Evolutionary conservation across 1,140 invertebrate genomes (phyloP), one percentile per base, ranked within the genome.

Genomic region (Drosophila ananassae): DNA sequence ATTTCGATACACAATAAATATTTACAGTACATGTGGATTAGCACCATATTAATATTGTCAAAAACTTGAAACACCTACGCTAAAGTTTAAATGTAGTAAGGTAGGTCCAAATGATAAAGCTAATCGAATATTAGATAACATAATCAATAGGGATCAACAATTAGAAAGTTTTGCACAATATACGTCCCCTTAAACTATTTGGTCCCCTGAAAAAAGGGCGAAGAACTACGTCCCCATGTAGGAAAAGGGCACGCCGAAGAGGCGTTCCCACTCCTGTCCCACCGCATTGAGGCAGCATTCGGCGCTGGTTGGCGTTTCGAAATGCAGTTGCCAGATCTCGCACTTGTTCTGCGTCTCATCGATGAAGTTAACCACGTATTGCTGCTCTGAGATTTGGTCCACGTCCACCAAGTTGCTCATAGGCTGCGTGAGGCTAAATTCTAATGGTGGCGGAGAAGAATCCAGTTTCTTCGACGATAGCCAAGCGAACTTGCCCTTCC

Each of bases 331-430:
- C 91, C 91, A 92, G 9, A 78, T 37, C 59, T 91, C 89, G 54
- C 69, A 77, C 55, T 73, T 89, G 55, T 89, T 80, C 67, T 91
- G 72, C 0, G 78, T 90, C 53, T 92, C 91, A 39, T 92, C 89
- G 6, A 90, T 58, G 39, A 91, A 92, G 47, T 90, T 90, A 4
- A 92, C 63, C 41, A 48, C 61, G 54, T 72, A 87, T 47, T 82
- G 57, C 62, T 58, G 55, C n/a, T 83, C 73, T 17, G 64, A 58
- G 0, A 76, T 5, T 63, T 91, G 91, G 61, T 94, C 93, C 62
- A 94, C 91, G 68, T 93, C 93, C 2, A 94, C 92, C 39, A 94
- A 89, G 84, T 94, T 94, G 63, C 91, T 93, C 89, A 94, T 92
- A 8, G 90, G 77, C 73, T 94, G 93, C 25, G 90, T 55, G 32